Percentiles rank a stretch among this genome's conserved stretches.
These are phyloP conservation scores for Corythoichthys intestinalis DNA, from an alignment of 2,113 vertebrate species.

Conservation along the genomic window DNA sequence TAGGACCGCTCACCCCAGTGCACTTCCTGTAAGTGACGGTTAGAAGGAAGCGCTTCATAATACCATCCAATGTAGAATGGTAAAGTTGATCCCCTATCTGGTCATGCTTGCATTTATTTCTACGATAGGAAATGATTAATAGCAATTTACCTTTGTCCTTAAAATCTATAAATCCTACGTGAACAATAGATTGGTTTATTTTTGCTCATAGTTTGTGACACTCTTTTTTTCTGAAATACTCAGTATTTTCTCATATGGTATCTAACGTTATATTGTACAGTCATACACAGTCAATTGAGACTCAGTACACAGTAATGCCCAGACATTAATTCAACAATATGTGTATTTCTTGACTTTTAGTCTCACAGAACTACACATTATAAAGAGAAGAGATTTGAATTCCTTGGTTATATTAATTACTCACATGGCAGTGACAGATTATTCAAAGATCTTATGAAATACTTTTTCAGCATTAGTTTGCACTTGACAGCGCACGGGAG, in stretches of 20 bases:
- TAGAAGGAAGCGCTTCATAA: not conserved
- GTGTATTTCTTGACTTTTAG: not conserved
- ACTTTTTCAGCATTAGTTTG: not conserved
- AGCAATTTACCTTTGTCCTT: slow-evolving; percentile 8
- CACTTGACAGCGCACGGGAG: not conserved
- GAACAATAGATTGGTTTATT: slow-evolving; percentile 13
- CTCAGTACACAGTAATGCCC: not conserved
- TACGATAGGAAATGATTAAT: slow-evolving; percentile 24
- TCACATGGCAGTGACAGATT: not conserved
- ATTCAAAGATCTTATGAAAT: too few species aligned
- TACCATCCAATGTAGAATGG: not conserved
- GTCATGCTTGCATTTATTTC: slow-evolving; percentile 10
- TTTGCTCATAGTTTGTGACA: slow-evolving; percentile 32
- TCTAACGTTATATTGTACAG: not conserved
- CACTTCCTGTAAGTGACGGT: not conserved
- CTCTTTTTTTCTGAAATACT: not conserved
- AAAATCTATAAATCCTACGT: slow-evolving; percentile 2
- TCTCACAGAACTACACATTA: not conserved
- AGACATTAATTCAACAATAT: not conserved
- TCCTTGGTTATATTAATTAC: not conserved
- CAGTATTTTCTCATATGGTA: not conserved
- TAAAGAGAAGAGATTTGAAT: not conserved
- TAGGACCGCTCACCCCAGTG: not conserved
- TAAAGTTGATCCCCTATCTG: not conserved
- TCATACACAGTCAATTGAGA: not conserved